Evolutionary conservation across 2,797 vertebrate species (phyloP).

Genomic region (Tarsius wallacei): DNA sequence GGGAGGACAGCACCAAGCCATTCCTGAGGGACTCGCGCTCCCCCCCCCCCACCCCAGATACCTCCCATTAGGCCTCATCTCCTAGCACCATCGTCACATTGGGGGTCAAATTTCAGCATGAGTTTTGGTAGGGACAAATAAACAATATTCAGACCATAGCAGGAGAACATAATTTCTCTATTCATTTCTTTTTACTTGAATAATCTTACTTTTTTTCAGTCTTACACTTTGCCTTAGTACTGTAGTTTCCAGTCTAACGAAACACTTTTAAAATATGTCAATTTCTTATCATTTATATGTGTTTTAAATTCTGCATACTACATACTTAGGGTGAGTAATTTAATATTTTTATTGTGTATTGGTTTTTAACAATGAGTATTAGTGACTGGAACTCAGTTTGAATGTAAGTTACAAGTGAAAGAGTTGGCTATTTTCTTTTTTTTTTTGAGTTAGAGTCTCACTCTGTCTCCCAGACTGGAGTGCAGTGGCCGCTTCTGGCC

Average conservation of each 20-base stretch:
- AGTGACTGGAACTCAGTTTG: conserved; percentile 28
- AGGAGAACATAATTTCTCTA: conserved; percentile 58
- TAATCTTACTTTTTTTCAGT: conserved; percentile 46
- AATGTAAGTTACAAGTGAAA: conserved; percentile 40
- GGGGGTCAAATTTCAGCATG: not conserved
- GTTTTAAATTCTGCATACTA: conserved; percentile 1
- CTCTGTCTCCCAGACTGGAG: too few relatives aligned
- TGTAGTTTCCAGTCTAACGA: conserved; percentile 38
- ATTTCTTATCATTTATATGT: not conserved
- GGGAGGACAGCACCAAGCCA: not conserved
- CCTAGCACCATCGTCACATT: not conserved
- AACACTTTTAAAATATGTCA: conserved; percentile 30
- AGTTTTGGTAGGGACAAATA: not conserved
- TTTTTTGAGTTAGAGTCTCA: too few relatives aligned
- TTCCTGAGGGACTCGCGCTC: not conserved
- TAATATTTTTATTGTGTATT: conserved; percentile 48
- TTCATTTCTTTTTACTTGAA: conserved; percentile 60
- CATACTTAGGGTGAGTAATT: conserved; percentile 26
- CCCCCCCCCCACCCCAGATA: not conserved
- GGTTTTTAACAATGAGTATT: conserved; percentile 32
- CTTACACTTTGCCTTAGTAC: conserved; percentile 46
- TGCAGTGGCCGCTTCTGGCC: too few relatives aligned
- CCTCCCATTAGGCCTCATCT: not conserved
- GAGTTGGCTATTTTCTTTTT: not conserved
- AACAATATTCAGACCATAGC: not conserved